Evolutionary conservation across 2,888 invertebrate genomes (phyloP), one percentile per base, ranked within the genome.

Genomic region (Xestia c-nigrum): DNA sequence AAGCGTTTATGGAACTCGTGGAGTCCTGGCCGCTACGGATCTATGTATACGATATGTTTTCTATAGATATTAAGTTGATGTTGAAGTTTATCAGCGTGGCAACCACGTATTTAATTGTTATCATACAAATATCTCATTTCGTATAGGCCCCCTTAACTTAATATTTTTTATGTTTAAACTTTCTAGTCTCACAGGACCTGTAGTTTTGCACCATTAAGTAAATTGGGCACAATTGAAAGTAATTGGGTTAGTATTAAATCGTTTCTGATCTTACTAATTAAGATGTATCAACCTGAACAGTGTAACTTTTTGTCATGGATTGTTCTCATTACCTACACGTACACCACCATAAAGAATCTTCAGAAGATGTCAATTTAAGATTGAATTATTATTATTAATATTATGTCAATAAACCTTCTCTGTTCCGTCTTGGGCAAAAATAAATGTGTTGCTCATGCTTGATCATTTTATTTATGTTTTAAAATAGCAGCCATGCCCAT

Each of bases 61-160:
- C 92, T 4, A 89, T 95, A 4, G 94, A 95, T 78, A 91, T 94
- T 46, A 93, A 93, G 4, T 81, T 95, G 5, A 92, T 95, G 85
- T 86, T 95, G 9, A 95, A 94, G 74, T 95, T 94, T 80, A 90
- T 95, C 47, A 94, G 94, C 81, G 92, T 94, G 5, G 92, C 94
- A 43, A 94, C 94, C 0, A 94, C 94, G 0, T 95, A 94, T 83
- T 90, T 95, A 66, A 94, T 95, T 86, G 91, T 95, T 52, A 91
- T 94, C 38, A 91, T 95, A 81, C 95, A 95, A 88, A 87, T 94
- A 55, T 92, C 91, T 72, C 93, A 94, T 84, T 92, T 72, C n/a
- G 1, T 74, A 6, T 74, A 72, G 63, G 19, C 1, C n/a, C n/a
- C 5, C n/a, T n/a, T 5, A 68, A 31, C n/a, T 9, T 1, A 52